Evolutionary conservation across 2,888 invertebrate genomes (phyloP).

Genomic region (Plagiodera versicolora): DNA sequence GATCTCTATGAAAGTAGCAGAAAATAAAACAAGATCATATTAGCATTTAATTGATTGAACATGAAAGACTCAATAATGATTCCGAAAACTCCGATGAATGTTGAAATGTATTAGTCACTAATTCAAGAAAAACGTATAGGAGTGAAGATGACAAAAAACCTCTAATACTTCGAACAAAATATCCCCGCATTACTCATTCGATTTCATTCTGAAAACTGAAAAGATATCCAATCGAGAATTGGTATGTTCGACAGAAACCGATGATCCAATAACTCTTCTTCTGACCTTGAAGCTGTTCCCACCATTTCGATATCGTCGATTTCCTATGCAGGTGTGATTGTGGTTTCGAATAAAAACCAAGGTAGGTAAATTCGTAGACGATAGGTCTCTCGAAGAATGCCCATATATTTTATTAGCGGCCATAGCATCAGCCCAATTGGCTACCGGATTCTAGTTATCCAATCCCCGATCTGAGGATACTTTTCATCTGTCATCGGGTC

Average conservation of each 20-base stretch:
- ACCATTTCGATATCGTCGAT: slow-evolving; percentile 21
- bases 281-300: slow-evolving; percentile 16
- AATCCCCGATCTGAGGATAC: slow-evolving; percentile 56
- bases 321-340: slow-evolving; percentile 30
- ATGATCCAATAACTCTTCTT: not conserved
- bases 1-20: too few species aligned
- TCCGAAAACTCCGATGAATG: too few species aligned
- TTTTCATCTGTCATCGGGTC: slow-evolving; percentile 56
- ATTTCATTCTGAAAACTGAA: too few species aligned
- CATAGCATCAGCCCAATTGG: slow-evolving; percentile 54
- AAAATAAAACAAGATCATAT: too few species aligned
- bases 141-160: too few species aligned
- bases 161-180: too few species aligned
- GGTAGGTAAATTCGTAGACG: slow-evolving; percentile 37
- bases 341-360: slow-evolving; percentile 30
- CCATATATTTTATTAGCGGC: slow-evolving; percentile 40
- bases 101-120: too few species aligned
- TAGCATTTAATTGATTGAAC: too few species aligned
- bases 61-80: too few species aligned
- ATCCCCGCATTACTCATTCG: too few species aligned
- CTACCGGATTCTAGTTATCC: slow-evolving; percentile 57
- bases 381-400: slow-evolving; percentile 35
- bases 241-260: not conserved
- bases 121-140: too few species aligned
- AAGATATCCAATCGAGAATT: not conserved